A percentile compares a stretch with the other conserved stretches of the same genome.
These are phyloP conservation scores for Catostylus mosaicus DNA, from an alignment of 30 jellyfish, hydroid and myxozoan species.

Conservation along the genomic window DNA sequence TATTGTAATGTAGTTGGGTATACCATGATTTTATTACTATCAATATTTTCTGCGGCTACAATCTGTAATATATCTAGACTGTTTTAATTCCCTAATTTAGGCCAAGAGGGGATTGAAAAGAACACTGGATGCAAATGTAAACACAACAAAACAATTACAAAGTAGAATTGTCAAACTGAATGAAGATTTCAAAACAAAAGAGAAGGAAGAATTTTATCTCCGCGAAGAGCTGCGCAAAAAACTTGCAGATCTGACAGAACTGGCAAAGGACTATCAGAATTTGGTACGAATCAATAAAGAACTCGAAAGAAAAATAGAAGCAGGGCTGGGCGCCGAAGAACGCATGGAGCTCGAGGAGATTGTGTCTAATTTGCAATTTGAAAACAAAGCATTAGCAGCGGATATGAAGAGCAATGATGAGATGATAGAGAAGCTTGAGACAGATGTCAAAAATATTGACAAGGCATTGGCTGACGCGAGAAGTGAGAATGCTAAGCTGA, in stretches of 20 bases:
- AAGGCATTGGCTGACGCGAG: not conserved
- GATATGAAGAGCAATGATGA: conserved; percentile 23
- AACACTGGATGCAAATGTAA: not conserved
- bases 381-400: conserved; percentile 7
- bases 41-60: too few species aligned
- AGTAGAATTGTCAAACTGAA: conserved; percentile 9
- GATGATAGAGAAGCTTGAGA: not conserved
- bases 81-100: too few species aligned
- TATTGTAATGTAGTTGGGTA: too few species aligned
- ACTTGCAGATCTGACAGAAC: conserved; percentile 41
- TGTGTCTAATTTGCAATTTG: conserved; percentile 23
- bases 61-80: too few species aligned
- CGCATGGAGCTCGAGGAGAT: conserved; percentile 46
- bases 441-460: not conserved
- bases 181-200: conserved; percentile 11
- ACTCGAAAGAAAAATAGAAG: conserved; percentile 37
- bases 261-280: conserved; percentile 50
- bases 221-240: conserved; percentile 55
- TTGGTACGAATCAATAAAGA: conserved; percentile 42
- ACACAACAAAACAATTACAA: conserved; percentile 26
- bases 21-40: too few species aligned
- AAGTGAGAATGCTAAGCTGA: conserved; percentile 8
- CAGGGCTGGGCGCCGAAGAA: conserved; percentile 52
- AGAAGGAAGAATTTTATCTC: conserved; percentile 18
- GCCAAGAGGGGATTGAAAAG: conserved; percentile 22